phyloP scores from a whole-genome alignment of 2,888 invertebrate species.

The Nephrocerus scutellatus region DNA sequence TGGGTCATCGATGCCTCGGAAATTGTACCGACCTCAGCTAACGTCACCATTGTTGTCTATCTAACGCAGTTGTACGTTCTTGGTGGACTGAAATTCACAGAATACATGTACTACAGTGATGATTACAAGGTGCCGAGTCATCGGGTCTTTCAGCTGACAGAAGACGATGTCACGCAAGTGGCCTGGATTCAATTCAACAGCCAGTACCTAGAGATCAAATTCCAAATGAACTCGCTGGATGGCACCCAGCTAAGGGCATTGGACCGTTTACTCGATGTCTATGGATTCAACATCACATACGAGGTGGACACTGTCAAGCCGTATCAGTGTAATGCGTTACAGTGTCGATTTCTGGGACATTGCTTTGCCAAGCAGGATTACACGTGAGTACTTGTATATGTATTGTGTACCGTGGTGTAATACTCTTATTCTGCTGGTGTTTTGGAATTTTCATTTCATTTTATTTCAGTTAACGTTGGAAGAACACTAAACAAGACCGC shows the following conservation, averaged over 20 bases:
- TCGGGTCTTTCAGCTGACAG: conserved; percentile 61
- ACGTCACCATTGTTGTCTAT: conserved; percentile 74
- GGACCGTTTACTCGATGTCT: conserved; percentile 73
- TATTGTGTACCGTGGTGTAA: too few relatives aligned
- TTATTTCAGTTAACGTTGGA: too few relatives aligned
- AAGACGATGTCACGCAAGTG: conserved; percentile 65
- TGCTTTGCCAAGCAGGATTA: conserved; percentile 68
- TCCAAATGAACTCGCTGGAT: conserved; percentile 64
- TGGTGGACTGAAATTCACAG: conserved; percentile 68
- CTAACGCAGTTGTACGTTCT: conserved; percentile 82
- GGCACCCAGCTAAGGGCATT: conserved; percentile 78
- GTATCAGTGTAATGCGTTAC: conserved; percentile 67
- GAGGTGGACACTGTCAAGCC: conserved; percentile 61
- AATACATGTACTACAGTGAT: conserved; percentile 68
- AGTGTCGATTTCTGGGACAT: conserved; percentile 79
- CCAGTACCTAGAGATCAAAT: conserved; percentile 72
- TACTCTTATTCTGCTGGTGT: too few relatives aligned
- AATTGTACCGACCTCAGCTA: conserved; percentile 48
- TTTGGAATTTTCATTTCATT: too few relatives aligned
- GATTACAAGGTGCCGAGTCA: conserved; percentile 61
- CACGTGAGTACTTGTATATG: conserved; percentile 69
- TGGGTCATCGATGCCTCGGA: conserved; percentile 82
- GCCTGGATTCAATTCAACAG: conserved; percentile 57
- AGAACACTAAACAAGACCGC: too few relatives aligned
- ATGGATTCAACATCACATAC: conserved; percentile 89